Conservation (phyloP, 2,888 invertebrate species). For the Drosophila percnosoma region DNA sequence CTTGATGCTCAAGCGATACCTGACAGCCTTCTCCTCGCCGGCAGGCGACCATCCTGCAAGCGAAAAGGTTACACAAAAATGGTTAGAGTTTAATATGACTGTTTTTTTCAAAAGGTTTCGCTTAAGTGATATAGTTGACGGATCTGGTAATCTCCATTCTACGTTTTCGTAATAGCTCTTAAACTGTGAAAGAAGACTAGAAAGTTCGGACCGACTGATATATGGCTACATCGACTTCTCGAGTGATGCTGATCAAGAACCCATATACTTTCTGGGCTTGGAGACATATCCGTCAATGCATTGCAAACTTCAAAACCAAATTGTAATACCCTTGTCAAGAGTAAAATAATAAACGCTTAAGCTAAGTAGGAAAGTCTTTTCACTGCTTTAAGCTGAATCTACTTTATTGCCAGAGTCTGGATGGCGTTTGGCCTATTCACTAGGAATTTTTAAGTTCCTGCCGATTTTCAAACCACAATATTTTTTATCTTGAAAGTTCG, state of each 20-base stretch:
- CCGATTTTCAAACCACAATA: too few relatives aligned
- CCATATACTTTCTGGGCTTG: not conserved
- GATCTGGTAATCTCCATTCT: too few relatives aligned
- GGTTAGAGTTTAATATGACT: not conserved
- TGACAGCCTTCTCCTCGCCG: conserved; percentile 89
- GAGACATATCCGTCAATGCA: not conserved
- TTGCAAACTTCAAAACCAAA: not conserved
- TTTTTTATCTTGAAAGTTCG: not conserved
- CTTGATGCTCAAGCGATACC: conserved; percentile 92
- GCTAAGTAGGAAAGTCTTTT: not conserved
- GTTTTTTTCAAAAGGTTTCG: too few relatives aligned
- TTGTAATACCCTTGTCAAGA: not conserved
- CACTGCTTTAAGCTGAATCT: not conserved
- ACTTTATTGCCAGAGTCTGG: not conserved
- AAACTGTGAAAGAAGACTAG: not conserved
- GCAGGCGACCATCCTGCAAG: conserved; percentile 84
- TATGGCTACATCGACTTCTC: not conserved
- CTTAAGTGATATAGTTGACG: too few relatives aligned
- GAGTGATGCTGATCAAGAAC: not conserved
- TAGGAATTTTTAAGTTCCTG: too few relatives aligned
- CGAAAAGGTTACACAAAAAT: not conserved
- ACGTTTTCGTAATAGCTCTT: not conserved
- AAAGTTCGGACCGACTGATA: not conserved
- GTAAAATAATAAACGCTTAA: not conserved
- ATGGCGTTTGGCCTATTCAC: not conserved